phyloP scores from a whole-genome alignment of 37 sponge, comb jelly and placozoan species.

The Geodia barretti region DNA sequence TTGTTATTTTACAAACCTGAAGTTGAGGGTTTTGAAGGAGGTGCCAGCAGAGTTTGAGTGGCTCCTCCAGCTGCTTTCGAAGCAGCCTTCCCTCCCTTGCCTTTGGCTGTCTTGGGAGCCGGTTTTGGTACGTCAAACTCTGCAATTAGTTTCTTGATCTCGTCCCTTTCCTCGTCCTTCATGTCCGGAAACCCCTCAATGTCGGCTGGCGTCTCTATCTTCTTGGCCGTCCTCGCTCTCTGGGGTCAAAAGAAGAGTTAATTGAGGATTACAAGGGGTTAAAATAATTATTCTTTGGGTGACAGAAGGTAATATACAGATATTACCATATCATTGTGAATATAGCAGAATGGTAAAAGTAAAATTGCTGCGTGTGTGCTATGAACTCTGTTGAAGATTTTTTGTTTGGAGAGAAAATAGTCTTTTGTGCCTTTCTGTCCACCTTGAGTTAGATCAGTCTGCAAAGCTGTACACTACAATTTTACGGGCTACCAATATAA shows the following conservation, averaged over 20 bases:
- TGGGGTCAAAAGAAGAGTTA: background rate
- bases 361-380: no score
- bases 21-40: background rate
- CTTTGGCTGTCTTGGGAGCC: constrained; percentile 22
- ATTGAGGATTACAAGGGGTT: no score
- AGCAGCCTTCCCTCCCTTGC: background rate
- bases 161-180: constrained; percentile 82
- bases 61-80: background rate
- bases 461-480: no score
- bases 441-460: no score
- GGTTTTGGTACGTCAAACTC: constrained; percentile 35
- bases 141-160: constrained; percentile 75
- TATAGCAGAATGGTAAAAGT: no score
- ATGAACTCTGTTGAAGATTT: no score
- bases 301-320: background rate
- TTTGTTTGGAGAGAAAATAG: no score
- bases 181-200: constrained; percentile 87
- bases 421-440: no score
- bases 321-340: no score
- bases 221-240: constrained; percentile 90
- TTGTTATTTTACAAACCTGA: background rate
- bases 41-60: no score
- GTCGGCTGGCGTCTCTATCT: constrained; percentile 91
- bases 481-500: no score
- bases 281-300: no score